phyloP scores from a whole-genome alignment of 2,888 invertebrate genomes.

The Melieria picta region DNA sequence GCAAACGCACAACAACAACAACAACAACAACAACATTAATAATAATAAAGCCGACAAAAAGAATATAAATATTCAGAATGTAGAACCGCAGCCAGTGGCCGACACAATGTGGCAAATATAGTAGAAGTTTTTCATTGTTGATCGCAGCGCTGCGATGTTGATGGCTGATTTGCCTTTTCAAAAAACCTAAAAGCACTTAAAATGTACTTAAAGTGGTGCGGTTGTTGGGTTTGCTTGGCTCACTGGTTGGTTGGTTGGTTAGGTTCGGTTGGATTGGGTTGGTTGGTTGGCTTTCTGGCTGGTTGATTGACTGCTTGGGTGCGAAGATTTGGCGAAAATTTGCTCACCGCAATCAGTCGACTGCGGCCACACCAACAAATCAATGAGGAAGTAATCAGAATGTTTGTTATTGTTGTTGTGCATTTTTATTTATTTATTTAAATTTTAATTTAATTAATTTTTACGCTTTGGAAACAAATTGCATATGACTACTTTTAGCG shows the following conservation, averaged over 20 bases:
- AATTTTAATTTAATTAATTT: not conserved
- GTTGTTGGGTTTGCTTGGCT: not conserved
- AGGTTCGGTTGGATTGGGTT: no score
- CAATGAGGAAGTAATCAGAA: conserved; percentile 28
- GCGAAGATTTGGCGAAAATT: not conserved
- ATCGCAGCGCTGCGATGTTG: no score
- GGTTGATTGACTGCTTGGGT: not conserved
- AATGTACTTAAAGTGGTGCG: conserved; percentile 13
- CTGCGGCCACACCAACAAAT: not conserved
- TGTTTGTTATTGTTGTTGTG: conserved; percentile 2
- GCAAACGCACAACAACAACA: no score
- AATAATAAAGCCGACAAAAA: no score
- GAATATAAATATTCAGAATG: no score
- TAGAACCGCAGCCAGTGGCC: no score
- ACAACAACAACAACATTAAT: no score
- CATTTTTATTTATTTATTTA: conserved; percentile 12
- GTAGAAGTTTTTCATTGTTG: no score
- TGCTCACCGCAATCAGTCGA: conserved; percentile 9
- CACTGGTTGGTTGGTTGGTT: not conserved
- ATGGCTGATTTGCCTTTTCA: no score
- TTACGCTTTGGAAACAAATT: no score
- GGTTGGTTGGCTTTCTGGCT: not conserved
- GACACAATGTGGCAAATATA: no score
- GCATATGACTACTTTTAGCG: no score
- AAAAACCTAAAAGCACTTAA: conserved; percentile 3